Conservation (phyloP, 2,888 invertebrate genomes). For the Chydorus sphaericus region DNA sequence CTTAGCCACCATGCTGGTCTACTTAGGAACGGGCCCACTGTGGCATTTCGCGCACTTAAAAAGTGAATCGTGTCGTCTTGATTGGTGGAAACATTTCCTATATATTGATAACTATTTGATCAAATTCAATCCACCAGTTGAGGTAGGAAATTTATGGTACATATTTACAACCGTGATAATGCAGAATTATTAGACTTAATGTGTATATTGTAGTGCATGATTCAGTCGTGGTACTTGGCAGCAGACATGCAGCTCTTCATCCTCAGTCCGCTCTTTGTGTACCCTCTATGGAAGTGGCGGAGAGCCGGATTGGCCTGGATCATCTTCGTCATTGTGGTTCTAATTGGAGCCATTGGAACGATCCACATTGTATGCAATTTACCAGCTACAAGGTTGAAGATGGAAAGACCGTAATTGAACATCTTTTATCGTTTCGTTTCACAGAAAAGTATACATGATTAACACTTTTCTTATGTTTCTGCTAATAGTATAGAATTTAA, state of each 20-base stretch:
- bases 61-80: constrained; percentile 42
- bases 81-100: constrained; percentile 59
- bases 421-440: too few species aligned
- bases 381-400: constrained; percentile 10
- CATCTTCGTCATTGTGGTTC: background rate
- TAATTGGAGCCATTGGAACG: constrained; percentile 8
- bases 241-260: constrained; percentile 22
- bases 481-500: too few species aligned
- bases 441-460: too few species aligned
- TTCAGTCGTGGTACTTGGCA: constrained; percentile 53
- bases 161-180: too few species aligned
- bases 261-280: constrained; percentile 17
- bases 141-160: too few species aligned
- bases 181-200: background rate
- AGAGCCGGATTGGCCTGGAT: constrained; percentile 13
- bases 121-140: too few species aligned
- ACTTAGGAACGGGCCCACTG: constrained; percentile 54
- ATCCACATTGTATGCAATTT: constrained; percentile 5
- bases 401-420: constrained; percentile 14
- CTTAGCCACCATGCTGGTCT: constrained; percentile 53
- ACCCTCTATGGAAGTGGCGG: constrained; percentile 16
- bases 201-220: constrained; percentile 42
- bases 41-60: constrained; percentile 57
- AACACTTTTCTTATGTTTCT: too few species aligned
- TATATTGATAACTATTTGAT: too few species aligned